Conservation (phyloP, 2,888 invertebrate species). For the Teleiodes luculella region DNA sequence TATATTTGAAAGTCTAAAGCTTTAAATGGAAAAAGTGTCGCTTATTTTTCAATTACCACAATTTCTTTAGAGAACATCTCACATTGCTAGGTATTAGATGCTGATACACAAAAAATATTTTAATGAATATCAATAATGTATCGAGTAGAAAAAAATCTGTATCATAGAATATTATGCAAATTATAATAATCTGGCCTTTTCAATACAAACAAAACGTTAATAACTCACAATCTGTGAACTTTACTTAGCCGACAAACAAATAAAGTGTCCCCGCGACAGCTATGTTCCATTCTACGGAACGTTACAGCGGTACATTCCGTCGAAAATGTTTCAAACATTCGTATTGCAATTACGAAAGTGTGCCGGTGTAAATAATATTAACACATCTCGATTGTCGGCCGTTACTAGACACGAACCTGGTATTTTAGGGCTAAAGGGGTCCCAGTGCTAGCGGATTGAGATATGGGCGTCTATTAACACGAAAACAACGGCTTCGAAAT, state of each 20-base stretch:
- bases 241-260: neutral
- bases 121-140: no score
- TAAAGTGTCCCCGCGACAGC: neutral
- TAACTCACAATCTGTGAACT: neutral
- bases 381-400: constrained; percentile 66
- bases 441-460: constrained; percentile 18
- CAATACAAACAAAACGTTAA: neutral
- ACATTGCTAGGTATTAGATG: no score
- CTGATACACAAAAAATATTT: no score
- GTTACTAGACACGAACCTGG: constrained; percentile 69
- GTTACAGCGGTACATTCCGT: constrained; percentile 8
- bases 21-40: no score
- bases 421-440: constrained; percentile 50
- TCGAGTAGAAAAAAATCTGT: no score
- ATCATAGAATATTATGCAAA: no score
- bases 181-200: no score
- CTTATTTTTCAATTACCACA: no score
- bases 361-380: constrained; percentile 70
- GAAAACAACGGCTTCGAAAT: no score
- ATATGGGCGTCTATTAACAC: neutral
- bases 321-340: constrained; percentile 6
- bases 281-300: neutral
- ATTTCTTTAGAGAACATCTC: no score
- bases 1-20: no score
- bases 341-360: constrained; percentile 50